Conservation (phyloP, 2,797 vertebrate genomes). For the Brotula barbata region DNA sequence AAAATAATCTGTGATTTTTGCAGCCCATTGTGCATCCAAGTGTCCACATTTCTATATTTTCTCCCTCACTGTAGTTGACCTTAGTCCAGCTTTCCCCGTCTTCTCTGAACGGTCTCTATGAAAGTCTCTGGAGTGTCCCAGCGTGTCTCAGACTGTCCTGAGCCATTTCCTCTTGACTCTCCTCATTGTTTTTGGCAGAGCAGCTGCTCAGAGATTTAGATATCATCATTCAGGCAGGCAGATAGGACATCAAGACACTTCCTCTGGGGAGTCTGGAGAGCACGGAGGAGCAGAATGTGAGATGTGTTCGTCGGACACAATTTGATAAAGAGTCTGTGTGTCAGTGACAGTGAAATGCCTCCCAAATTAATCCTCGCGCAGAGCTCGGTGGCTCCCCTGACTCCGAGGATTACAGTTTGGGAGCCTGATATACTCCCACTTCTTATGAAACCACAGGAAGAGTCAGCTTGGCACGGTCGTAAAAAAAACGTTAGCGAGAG, state of each 20-base stretch:
- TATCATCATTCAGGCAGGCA: slow-evolving; percentile 79
- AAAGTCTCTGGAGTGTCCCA: slow-evolving; percentile 53
- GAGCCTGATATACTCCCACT: slow-evolving; percentile 12
- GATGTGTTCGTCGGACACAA: slow-evolving; percentile 64
- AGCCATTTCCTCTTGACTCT: slow-evolving; percentile 57
- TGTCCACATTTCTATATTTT: too few species aligned
- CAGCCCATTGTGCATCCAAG: too few species aligned
- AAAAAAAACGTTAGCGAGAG: neutral
- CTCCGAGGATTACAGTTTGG: slow-evolving; percentile 41
- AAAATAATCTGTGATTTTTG: too few species aligned
- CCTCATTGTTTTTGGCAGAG: slow-evolving; percentile 71
- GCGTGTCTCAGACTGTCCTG: slow-evolving; percentile 47
- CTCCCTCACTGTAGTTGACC: too few species aligned
- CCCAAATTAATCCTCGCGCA: slow-evolving; percentile 42
- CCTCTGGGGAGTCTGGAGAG: slow-evolving; percentile 62
- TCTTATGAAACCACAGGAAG: slow-evolving; percentile 32
- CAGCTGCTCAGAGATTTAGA: slow-evolving; percentile 80
- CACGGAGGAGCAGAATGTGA: slow-evolving; percentile 59
- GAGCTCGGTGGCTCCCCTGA: slow-evolving; percentile 11
- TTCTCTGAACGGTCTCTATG: slow-evolving; percentile 18
- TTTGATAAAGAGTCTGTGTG: slow-evolving; percentile 69
- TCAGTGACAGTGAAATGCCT: slow-evolving; percentile 62
- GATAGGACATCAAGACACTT: slow-evolving; percentile 73
- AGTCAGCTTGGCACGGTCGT: slow-evolving; percentile 8
- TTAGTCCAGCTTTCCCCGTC: slow-evolving; percentile 17